These are phyloP conservation scores for Ctenopoma multispine DNA, from an alignment of 2,797 vertebrate genomes.

Conservation along the genomic window DNA sequence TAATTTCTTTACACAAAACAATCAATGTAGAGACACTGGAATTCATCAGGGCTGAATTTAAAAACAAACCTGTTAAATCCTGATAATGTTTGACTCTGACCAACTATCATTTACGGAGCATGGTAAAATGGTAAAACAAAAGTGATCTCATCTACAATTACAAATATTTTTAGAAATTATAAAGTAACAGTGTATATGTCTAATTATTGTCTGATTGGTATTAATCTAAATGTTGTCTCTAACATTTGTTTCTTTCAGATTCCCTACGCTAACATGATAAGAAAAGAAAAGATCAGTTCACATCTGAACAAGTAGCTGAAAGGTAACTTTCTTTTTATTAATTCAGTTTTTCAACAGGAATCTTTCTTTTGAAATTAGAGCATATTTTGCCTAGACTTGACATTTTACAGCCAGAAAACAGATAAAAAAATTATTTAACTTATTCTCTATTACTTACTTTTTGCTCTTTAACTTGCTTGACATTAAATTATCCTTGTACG, in stretches of 20 bases:
- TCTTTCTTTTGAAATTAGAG: too few relatives aligned
- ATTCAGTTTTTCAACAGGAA: background rate
- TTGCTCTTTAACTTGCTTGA: background rate
- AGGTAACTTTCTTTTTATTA: conserved; percentile 77
- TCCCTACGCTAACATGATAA: conserved; percentile 97
- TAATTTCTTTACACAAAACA: background rate
- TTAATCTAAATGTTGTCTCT: conserved; percentile 7
- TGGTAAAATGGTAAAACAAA: background rate
- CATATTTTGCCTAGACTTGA: background rate
- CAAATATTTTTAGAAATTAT: too few relatives aligned
- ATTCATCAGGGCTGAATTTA: too few relatives aligned
- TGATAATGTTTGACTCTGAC: background rate
- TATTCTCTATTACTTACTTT: background rate
- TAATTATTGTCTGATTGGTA: background rate
- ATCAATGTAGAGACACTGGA: too few relatives aligned
- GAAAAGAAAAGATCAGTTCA: conserved; percentile 96
- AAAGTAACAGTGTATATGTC: background rate
- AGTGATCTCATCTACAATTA: too few relatives aligned
- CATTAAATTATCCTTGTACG: background rate
- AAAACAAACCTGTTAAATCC: background rate
- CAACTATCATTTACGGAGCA: background rate
- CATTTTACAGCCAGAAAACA: background rate
- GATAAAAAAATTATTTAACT: background rate
- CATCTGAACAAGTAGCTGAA: conserved; percentile 95
- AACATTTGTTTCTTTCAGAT: conserved; percentile 87